phyloP scores from a whole-genome alignment of 2,113 vertebrate genomes.

The Semnornis frantzii region DNA sequence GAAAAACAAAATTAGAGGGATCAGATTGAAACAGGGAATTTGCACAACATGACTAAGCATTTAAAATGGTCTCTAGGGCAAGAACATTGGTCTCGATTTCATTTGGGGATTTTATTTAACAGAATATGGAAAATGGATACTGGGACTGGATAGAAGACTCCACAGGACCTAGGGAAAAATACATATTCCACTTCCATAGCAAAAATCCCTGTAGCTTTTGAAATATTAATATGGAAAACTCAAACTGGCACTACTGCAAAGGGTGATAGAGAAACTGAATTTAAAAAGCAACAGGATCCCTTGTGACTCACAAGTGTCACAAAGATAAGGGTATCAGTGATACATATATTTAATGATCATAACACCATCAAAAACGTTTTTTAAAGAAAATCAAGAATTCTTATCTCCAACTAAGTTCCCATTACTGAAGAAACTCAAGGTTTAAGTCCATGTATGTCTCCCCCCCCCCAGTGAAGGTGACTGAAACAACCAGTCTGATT shows the following conservation, averaged over 20 bases:
- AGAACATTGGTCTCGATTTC: background rate
- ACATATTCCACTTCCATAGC: background rate
- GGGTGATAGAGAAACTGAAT: background rate
- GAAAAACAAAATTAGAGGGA: background rate
- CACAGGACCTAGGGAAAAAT: background rate
- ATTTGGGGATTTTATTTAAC: background rate
- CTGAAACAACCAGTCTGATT: background rate
- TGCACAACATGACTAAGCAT: background rate
- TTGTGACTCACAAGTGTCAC: background rate
- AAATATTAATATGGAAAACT: background rate
- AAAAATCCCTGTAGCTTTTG: background rate
- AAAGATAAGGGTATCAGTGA: background rate
- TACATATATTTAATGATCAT: background rate
- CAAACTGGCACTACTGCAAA: background rate
- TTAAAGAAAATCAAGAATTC: background rate
- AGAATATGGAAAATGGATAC: background rate
- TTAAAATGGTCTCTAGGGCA: background rate
- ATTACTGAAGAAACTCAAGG: background rate
- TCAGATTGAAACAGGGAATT: background rate
- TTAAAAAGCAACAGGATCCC: background rate
- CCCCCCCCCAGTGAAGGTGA: background rate
- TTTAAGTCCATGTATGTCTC: background rate
- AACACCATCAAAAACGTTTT: background rate
- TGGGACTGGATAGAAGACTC: background rate
- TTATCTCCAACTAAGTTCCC: background rate